Conservation (phyloP, 2,888 invertebrate species). For the Cybosia mesomella region DNA sequence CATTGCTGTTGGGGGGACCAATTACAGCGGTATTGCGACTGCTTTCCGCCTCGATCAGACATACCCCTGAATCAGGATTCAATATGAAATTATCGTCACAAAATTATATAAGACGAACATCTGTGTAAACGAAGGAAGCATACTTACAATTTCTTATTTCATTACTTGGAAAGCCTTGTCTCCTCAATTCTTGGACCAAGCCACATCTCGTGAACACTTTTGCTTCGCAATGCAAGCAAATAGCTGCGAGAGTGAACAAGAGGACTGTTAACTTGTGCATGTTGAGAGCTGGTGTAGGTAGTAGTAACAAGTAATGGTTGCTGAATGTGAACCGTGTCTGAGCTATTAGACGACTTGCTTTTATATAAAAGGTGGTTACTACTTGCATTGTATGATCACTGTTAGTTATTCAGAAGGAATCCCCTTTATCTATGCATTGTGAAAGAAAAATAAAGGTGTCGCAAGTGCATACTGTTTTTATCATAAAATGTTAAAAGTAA, state of each 20-base stretch:
- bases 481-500: not conserved
- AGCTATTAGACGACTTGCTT: not conserved
- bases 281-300: not conserved
- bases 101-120: not conserved
- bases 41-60: slow-evolving; percentile 84
- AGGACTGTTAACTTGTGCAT: slow-evolving; percentile 16
- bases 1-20: slow-evolving; percentile 77
- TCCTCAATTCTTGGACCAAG: slow-evolving; percentile 23
- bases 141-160: slow-evolving; percentile 27
- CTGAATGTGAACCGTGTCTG: not conserved
- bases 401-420: slow-evolving; percentile 32
- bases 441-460: not conserved
- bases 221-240: slow-evolving; percentile 14
- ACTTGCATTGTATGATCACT: not conserved
- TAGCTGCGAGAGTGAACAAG: slow-evolving; percentile 11
- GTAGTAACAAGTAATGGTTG: not conserved
- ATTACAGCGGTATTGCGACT: slow-evolving; percentile 73
- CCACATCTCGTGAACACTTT: slow-evolving; percentile 25
- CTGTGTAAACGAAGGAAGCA: not conserved
- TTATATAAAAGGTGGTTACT: not conserved
- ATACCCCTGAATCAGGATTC: slow-evolving; percentile 78
- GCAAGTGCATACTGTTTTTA: not conserved
- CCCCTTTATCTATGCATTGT: not conserved
- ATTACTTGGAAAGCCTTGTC: slow-evolving; percentile 40
- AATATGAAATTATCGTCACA: not conserved